A percentile compares a stretch with the other conserved stretches of the same genome.
phyloP scores from a whole-genome alignment of 2,797 vertebrate species.

The Mus spretus region DNA sequence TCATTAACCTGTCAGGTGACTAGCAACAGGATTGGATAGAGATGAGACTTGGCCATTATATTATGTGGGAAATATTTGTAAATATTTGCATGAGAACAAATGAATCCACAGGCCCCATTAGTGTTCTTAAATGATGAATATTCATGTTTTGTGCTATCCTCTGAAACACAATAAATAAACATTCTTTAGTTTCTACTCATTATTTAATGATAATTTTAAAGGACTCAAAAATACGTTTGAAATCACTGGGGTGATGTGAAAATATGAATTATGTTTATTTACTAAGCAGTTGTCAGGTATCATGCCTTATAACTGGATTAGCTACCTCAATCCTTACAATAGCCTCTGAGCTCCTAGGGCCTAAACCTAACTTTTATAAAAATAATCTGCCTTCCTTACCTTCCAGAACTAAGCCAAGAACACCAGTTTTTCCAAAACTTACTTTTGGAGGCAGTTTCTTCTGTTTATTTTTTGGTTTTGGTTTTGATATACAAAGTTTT shows the following conservation, averaged over 20 bases:
- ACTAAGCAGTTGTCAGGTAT: background rate
- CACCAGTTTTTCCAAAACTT: background rate
- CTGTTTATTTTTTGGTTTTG: no score
- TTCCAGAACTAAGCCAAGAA: background rate
- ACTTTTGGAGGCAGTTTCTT: background rate
- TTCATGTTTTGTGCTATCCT: background rate
- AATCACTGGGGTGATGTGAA: background rate
- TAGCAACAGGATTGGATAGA: rapidly evolving
- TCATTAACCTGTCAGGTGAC: background rate
- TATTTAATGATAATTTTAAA: slow-evolving; percentile 55
- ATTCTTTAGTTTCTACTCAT: slow-evolving; percentile 35
- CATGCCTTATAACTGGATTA: background rate
- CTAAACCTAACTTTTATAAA: background rate
- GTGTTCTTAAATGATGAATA: background rate
- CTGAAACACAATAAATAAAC: slow-evolving; percentile 14
- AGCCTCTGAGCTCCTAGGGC: background rate
- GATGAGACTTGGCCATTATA: background rate
- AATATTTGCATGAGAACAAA: background rate
- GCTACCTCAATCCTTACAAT: background rate
- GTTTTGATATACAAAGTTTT: no score
- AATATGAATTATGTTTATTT: background rate
- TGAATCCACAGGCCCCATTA: background rate
- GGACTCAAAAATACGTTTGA: slow-evolving; percentile 33
- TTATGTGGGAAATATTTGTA: background rate
- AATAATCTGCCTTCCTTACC: background rate